Conservation (phyloP, 2,888 invertebrate species). For the Habrosyne pyritoides region DNA sequence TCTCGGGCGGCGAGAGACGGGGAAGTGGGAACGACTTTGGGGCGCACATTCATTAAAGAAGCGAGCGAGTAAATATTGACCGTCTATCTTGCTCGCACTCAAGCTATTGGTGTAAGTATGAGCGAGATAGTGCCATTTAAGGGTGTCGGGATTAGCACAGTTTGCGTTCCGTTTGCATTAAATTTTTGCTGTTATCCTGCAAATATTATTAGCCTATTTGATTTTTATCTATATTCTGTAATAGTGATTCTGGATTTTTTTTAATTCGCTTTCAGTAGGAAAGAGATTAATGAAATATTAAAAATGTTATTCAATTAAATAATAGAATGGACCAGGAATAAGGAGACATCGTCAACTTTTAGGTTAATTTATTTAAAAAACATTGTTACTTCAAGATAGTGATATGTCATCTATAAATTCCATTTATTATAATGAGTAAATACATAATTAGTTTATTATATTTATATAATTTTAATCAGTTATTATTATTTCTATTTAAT, state of each 20-base stretch:
- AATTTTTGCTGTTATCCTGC: background rate
- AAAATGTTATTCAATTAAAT: too few relatives aligned
- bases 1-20: constrained; percentile 39
- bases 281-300: too few relatives aligned
- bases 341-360: too few relatives aligned
- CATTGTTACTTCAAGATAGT: too few relatives aligned
- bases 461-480: too few relatives aligned
- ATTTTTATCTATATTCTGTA: background rate
- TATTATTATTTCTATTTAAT: background rate
- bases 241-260: too few relatives aligned
- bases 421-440: too few relatives aligned
- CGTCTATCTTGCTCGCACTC: constrained; percentile 19
- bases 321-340: too few relatives aligned
- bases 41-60: constrained; percentile 17
- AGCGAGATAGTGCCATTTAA: constrained; percentile 12
- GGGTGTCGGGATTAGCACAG: background rate
- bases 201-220: background rate
- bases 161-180: background rate
- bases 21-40: constrained; percentile 23
- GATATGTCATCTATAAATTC: too few relatives aligned
- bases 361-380: background rate
- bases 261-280: too few relatives aligned
- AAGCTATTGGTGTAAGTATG: constrained; percentile 10
- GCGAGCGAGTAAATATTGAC: constrained; percentile 15
- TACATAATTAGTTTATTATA: too few relatives aligned